Evolutionary conservation across 2,888 invertebrate species (phyloP).

Genomic region (Pristionchus maxplancki): DNA sequence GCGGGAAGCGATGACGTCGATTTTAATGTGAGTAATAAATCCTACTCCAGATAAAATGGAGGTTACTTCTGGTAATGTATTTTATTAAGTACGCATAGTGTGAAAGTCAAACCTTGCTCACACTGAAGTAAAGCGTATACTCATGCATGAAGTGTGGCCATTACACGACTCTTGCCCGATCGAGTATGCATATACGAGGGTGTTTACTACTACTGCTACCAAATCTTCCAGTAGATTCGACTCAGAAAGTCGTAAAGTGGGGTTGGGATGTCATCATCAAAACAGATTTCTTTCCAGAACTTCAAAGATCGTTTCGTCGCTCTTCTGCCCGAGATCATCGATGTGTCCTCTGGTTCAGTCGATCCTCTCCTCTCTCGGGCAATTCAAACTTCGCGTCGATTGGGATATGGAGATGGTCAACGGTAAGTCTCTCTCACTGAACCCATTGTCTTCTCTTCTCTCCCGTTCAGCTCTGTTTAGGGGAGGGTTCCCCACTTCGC

Average conservation of each 20-base stretch:
- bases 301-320: slow-evolving; percentile 69
- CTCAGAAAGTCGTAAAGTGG: not conserved
- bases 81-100: not conserved
- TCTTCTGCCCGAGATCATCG: slow-evolving; percentile 69
- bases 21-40: slow-evolving; percentile 58
- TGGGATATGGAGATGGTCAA: slow-evolving; percentile 52
- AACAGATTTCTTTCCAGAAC: slow-evolving; percentile 56
- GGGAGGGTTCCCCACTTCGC: slow-evolving; percentile 20
- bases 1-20: slow-evolving; percentile 59
- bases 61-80: no score
- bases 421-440: slow-evolving; percentile 5
- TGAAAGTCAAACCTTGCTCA: not conserved
- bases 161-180: not conserved
- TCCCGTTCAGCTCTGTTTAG: slow-evolving; percentile 35
- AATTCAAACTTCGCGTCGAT: slow-evolving; percentile 43
- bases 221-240: not conserved
- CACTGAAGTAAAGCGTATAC: not conserved
- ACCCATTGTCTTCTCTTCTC: slow-evolving; percentile 12
- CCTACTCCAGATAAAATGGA: no score
- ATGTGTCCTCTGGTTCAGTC: slow-evolving; percentile 65
- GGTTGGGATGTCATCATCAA: not conserved
- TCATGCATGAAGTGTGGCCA: not conserved
- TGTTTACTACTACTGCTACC: not conserved
- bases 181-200: slow-evolving; percentile 24
- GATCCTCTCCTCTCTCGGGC: slow-evolving; percentile 58